Conservation (phyloP, 2,797 vertebrate species). For the Sebastiscus tertius region DNA sequence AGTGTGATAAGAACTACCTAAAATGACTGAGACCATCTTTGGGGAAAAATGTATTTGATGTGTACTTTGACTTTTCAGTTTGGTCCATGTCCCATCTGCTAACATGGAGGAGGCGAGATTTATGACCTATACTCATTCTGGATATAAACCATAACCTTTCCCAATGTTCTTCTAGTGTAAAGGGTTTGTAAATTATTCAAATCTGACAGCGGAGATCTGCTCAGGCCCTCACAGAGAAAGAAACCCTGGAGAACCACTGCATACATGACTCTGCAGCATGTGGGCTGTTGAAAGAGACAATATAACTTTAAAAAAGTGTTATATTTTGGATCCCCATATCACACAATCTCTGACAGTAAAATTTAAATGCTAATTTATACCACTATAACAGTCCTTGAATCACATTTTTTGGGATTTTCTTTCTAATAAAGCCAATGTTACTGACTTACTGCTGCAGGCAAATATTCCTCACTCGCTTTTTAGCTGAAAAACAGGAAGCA, state of each 20-base stretch:
- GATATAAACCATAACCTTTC: not conserved
- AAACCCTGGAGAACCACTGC: not conserved
- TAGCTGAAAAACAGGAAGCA: slow-evolving; percentile 42
- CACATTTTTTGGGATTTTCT: not conserved
- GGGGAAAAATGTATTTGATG: too few species aligned
- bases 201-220: not conserved
- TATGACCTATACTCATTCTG: not conserved
- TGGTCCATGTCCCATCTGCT: too few species aligned
- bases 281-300: not conserved
- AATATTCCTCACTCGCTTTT: slow-evolving; percentile 7
- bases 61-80: too few species aligned
- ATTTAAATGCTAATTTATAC: not conserved
- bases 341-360: not conserved
- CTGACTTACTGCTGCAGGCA: not conserved
- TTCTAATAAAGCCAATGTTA: not conserved
- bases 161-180: not conserved
- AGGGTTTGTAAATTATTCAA: not conserved
- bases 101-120: too few species aligned
- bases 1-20: too few species aligned
- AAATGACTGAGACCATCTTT: too few species aligned
- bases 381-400: not conserved
- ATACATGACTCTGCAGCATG: not conserved
- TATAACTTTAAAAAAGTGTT: not conserved
- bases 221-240: not conserved
- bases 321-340: not conserved